phyloP scores from a whole-genome alignment of 2,888 invertebrate genomes.

The Drosophila longiperda region DNA sequence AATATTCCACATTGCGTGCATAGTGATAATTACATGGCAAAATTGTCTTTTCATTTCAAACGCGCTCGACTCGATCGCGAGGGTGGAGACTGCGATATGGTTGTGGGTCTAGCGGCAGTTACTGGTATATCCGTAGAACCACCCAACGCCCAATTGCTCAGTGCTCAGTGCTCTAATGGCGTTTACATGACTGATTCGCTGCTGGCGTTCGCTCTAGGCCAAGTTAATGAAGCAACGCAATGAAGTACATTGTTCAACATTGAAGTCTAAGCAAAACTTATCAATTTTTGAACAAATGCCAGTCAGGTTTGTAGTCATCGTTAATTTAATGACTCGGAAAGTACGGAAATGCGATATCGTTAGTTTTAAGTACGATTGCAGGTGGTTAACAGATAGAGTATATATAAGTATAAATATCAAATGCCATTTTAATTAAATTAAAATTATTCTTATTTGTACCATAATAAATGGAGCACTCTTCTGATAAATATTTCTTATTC shows the following conservation, averaged over 20 bases:
- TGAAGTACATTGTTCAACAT: background rate
- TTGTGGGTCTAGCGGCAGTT: conserved; percentile 42
- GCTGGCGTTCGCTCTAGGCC: conserved; percentile 40
- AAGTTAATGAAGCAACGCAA: conserved; percentile 53
- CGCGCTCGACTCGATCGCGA: conserved; percentile 21
- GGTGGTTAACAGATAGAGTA: background rate
- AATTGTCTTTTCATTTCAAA: conserved; percentile 72
- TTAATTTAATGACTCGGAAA: conserved; percentile 18
- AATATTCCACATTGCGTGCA: conserved; percentile 71
- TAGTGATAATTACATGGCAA: conserved; percentile 76
- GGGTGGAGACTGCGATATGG: conserved; percentile 6
- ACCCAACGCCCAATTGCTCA: conserved; percentile 11
- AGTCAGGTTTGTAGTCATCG: conserved; percentile 35
- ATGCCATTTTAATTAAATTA: background rate
- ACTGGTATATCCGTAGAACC: conserved; percentile 23
- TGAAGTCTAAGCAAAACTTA: conserved; percentile 34
- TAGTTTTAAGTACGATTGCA: background rate
- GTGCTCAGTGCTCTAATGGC: conserved; percentile 46
- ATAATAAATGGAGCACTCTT: background rate
- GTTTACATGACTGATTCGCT: conserved; percentile 73
- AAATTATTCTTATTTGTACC: background rate
- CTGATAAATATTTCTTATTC: background rate
- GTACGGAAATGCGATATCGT: background rate
- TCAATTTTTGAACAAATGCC: conserved; percentile 57
- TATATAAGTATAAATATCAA: background rate